Conservation (phyloP, 2,888 invertebrate genomes). For the Philopedon plagiatum region DNA sequence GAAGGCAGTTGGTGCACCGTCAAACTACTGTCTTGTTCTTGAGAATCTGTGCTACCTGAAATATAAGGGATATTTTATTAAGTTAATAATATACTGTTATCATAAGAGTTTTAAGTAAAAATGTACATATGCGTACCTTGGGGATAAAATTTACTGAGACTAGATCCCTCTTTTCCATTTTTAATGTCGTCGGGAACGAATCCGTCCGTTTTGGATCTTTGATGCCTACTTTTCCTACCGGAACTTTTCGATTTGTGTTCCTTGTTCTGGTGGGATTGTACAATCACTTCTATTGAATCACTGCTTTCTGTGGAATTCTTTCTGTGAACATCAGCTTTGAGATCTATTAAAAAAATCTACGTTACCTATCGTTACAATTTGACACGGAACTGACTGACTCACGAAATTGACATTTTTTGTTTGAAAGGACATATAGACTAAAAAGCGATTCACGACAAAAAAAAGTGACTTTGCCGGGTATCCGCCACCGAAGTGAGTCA, state of each 20-base stretch:
- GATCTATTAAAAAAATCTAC: slow-evolving; percentile 74
- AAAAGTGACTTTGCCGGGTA: too few species aligned
- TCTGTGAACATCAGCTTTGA: slow-evolving; percentile 94
- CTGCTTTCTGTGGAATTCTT: slow-evolving; percentile 93
- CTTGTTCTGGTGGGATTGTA: slow-evolving; percentile 46
- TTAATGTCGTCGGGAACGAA: slow-evolving; percentile 68
- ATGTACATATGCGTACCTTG: slow-evolving; percentile 66
- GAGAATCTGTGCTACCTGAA: slow-evolving; percentile 67
- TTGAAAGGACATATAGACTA: too few species aligned
- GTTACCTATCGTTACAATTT: too few species aligned
- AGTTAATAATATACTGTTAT: background rate
- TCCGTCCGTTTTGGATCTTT: slow-evolving; percentile 59
- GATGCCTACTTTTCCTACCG: slow-evolving; percentile 56
- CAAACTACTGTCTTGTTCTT: slow-evolving; percentile 71
- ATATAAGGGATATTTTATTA: background rate
- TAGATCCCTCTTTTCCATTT: slow-evolving; percentile 62
- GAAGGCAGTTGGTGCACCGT: slow-evolving; percentile 69
- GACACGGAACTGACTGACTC: too few species aligned
- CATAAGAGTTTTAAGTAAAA: slow-evolving; percentile 60
- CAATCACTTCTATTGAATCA: slow-evolving; percentile 72
- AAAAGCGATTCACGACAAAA: too few species aligned
- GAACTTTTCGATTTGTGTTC: slow-evolving; percentile 48
- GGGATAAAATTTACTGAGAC: slow-evolving; percentile 70
- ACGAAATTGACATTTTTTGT: too few species aligned
- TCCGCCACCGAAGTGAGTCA: too few species aligned